Base-by-base conservation (phyloP, 2,888 invertebrate species). In the Harpalus rufipes region DNA sequence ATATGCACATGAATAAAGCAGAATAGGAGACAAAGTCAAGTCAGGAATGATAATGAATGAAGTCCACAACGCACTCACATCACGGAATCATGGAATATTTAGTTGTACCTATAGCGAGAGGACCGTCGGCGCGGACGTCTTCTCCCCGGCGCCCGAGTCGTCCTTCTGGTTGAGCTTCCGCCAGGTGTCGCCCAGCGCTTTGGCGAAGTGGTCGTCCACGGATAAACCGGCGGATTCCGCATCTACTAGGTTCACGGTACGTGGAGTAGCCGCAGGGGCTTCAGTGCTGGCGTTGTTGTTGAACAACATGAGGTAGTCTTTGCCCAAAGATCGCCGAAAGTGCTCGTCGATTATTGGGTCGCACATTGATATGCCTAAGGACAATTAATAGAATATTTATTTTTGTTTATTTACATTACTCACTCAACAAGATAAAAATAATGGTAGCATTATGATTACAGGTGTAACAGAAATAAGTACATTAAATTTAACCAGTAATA, bases 321-420 rank as follows among this genome's bases (percentile, higher is more conserved):
- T 95, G 85, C 98, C 98, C 86, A 98, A 93, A 0, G 98, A 98
- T 86, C 98, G 94, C 84, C 98, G 94, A 92, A 98, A 98, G 91
- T 98, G 98, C 90, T 98, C 98, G 91, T 98, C 98, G 89, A 98
- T 97, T 84, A 96, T 97, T 10, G 97, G 96, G 91, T 97, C 97
- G 91, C 96, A 96, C 93, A 95, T 94, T 12, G 95, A 94, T 90
- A 94, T 94, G 88, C 95, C 95, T 95, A 41, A 89, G 90, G 84
- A 61, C 72, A 83, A 14, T 32, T n/a, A n/a, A n/a, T n/a, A n/a
- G n/a, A n/a, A n/a, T n/a, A n/a, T n/a, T n/a, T n/a, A n/a, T n/a
- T n/a, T n/a, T n/a, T n/a, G n/a, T n/a, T n/a, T n/a, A n/a, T n/a
- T n/a, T n/a, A n/a, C n/a, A n/a, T n/a, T n/a, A n/a, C n/a, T n/a